Conservation (phyloP, 2,888 invertebrate genomes). For the Erebia aethiops region DNA sequence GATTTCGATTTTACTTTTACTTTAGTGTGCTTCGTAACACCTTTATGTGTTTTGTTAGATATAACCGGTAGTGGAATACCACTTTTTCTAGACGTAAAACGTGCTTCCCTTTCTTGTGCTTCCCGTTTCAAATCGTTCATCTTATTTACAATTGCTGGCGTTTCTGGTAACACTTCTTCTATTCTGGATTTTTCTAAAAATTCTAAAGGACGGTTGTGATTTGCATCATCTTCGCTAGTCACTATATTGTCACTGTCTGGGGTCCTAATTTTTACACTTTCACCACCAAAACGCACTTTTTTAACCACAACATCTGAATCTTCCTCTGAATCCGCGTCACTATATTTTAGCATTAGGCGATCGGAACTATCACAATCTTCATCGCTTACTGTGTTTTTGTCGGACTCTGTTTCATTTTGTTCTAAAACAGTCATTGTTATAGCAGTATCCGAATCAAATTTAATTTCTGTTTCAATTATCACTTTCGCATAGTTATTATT, state of each 20-base stretch:
- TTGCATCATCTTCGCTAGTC: constrained; percentile 80
- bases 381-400: constrained; percentile 71
- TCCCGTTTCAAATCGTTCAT: constrained; percentile 67
- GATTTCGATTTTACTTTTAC: constrained; percentile 77
- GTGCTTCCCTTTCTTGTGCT: constrained; percentile 54
- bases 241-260: constrained; percentile 91
- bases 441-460: constrained; percentile 90
- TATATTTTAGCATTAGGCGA: constrained; percentile 82
- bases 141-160: constrained; percentile 57
- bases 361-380: constrained; percentile 75
- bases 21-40: constrained; percentile 55
- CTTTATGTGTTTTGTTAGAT: constrained; percentile 55
- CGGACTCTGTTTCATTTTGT: constrained; percentile 82
- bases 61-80: constrained; percentile 74
- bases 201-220: constrained; percentile 44
- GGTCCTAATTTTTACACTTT: constrained; percentile 92
- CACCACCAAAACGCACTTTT: constrained; percentile 93
- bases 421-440: constrained; percentile 93
- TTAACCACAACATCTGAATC: constrained; percentile 83
- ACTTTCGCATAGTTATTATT: constrained; percentile 84
- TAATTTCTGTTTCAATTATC: constrained; percentile 92
- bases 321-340: constrained; percentile 85
- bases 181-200: constrained; percentile 38
- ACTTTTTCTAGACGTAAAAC: constrained; percentile 61
- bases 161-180: constrained; percentile 47